Base-by-base conservation (phyloP, 2,113 vertebrate species). In the Bombycilla garrulus region DNA sequence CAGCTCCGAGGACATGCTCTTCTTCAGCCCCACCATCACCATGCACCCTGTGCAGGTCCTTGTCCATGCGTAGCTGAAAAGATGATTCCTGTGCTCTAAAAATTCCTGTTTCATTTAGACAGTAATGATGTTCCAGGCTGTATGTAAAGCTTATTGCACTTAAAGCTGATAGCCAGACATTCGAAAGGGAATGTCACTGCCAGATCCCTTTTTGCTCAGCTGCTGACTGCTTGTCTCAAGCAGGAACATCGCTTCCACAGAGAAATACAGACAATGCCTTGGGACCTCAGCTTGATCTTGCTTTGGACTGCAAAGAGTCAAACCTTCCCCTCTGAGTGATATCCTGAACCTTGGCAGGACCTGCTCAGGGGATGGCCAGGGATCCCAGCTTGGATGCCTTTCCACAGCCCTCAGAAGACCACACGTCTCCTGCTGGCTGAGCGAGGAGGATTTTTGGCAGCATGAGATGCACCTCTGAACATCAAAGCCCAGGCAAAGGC, bases 371-470 rank as follows among this genome's bases (percentile, higher is more conserved):
- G 9, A 16, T 8, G 15, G 29, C 25, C 22, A 5, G 62, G 35
- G 9, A 72, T 42, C 40, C 44, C 57, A 48, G 53, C 35, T 26
- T 11, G 7, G 57, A 20, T 24, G 20, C 53, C 56, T 67, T n/a
- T 22, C 67, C 74, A 40, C 33, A 13, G 14, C 36, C 35, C 62
- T 53, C 10, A 29, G 64, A 50, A 61, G 21, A 24, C 18, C 0
- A 3, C 19, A 2, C 0, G 0, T 35, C 64, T 61, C 58, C 17
- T 17, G 5, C 44, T 31, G 64, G 36, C 83, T 4, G 2, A 58
- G 28, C 0, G 0, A 79, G 61, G 9, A 31, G 86, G 62, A 77
- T 29, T 70, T 82, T 22, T 29, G 56, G 64, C 86, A 69, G 17
- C n/a, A 2, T 4, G 28, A 10, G 50, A 53, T 33, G 36, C n/a